Evolutionary conservation across 2,888 invertebrate species (phyloP), one percentile per base, ranked within the genome.

Genomic region (Lymantria dispar): DNA sequence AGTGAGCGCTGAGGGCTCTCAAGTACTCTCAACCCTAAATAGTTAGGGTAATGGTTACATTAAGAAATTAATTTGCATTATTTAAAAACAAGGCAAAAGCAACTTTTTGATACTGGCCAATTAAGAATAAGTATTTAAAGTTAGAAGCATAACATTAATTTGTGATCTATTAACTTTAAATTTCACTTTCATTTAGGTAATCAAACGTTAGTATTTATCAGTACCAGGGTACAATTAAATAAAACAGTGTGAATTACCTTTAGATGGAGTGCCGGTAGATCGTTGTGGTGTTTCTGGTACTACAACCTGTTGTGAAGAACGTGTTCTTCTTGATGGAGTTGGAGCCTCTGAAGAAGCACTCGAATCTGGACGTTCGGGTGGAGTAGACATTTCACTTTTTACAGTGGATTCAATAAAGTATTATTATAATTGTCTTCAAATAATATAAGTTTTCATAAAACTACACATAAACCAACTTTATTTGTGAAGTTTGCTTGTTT

Each of bases 281-380:
- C 86, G 78, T 59, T 91, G 91, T 8, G 92, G 91, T 50, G 92
- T 92, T 64, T 91, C 91, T 0, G 91, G 92, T 36, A 92, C 87
- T 49, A 91, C 82, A 52, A 89, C 65, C 72, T 89, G 88, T 69
- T 90, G 88, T 7, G 92, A 90, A 8, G 86, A 79, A 46, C 86
- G 76, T 0, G 89, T 83, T 56, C 83, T 78, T 7, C 92, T 80
- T 10, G 89, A 85, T 13, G 92, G 90, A 13, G 92, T 92, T n/a
- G 82, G 66, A 14, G 88, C 81, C 54, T 90, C 90, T 0, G 91
- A 91, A 0, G 90, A 91, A 8, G 89, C 88, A 38, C 78, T 83
- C 14, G 91, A 90, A 29, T 87, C 74, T 8, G 90, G 87, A 41
- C 87, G 85, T 64, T 87, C 86, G 3, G 84, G 83, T 48, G 90